These are phyloP conservation scores for Ypsolopha sequella DNA, from an alignment of 2,888 invertebrate genomes.

Conservation along the genomic window DNA sequence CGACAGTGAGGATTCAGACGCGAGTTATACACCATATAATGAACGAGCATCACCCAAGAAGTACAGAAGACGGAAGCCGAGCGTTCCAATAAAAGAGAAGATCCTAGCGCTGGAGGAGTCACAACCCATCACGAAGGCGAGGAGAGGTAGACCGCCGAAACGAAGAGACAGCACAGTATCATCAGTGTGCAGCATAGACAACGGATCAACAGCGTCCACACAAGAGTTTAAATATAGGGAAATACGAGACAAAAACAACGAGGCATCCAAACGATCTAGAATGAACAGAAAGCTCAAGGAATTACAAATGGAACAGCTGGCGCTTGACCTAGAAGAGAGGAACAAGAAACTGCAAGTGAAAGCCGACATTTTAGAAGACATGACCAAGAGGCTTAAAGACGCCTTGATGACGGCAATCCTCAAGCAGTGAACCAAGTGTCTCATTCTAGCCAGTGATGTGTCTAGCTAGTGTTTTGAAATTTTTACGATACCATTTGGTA, in stretches of 20 bases:
- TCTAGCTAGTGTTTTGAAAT: background rate
- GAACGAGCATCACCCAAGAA: conserved; percentile 36
- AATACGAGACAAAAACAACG: conserved; percentile 82
- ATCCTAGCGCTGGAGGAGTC: conserved; percentile 51
- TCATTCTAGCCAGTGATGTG: background rate
- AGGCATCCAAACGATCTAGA: conserved; percentile 80
- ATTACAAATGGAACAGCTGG: conserved; percentile 64
- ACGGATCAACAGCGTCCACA: conserved; percentile 44
- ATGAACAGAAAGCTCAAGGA: conserved; percentile 76
- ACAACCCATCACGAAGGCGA: conserved; percentile 43
- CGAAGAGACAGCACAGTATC: conserved; percentile 57
- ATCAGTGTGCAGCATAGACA: conserved; percentile 52
- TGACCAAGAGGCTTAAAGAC: conserved; percentile 75
- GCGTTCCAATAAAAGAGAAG: conserved; percentile 52
- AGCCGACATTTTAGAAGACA: conserved; percentile 76
- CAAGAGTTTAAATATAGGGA: conserved; percentile 73
- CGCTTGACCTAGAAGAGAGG: conserved; percentile 69
- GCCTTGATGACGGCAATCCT: conserved; percentile 75
- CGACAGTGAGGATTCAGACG: conserved; percentile 58
- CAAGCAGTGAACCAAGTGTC: conserved; percentile 49
- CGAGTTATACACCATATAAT: conserved; percentile 46
- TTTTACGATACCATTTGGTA: background rate
- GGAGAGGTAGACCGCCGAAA: conserved; percentile 70
- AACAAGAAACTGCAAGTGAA: conserved; percentile 75
- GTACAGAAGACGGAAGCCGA: conserved; percentile 45